Evolutionary conservation across 2,797 vertebrate species (phyloP), one percentile per base, ranked within the genome.

Genomic region (Echeneis naucrates): DNA sequence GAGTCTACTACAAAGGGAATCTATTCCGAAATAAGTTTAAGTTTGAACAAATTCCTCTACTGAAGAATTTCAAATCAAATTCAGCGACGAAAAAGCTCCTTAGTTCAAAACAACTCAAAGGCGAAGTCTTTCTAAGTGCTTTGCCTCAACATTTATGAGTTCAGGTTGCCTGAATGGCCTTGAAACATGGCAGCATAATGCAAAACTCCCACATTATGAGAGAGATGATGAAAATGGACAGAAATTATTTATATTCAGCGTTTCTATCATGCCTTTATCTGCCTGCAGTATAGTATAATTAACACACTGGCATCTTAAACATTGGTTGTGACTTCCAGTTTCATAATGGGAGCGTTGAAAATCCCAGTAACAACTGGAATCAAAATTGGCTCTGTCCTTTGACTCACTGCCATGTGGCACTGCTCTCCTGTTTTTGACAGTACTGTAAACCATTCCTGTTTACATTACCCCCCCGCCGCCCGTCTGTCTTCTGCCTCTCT

Each of bases 371-470:
- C 26, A 19, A n/a, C 30, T 32, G 17, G n/a, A 53, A 30, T 63
- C 12, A 35, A 50, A 61, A 33, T 30, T 14, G 40, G 9, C 24
- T 2, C 0, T 55, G 21, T 5, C 32, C 45, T 13, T 32, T 62
- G 59, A 73, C 54, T 60, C 33, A 12, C 27, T 45, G 59, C 78
- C 73, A 81, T 77, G 40, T 83, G 76, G 55, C 78, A 38, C 35
- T 45, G 33, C 37, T 84, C 59, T 62, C 60, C 40, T 16, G 14
- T 19, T 67, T 75, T 62, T 59, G 27, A 70, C 38, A 17, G n/a
- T n/a, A 38, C 32, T 61, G 48, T 56, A 53, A 74, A 54, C 23
- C 47, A 26, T 23, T 40, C 8, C 32, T 81, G 68, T 82, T 78
- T 66, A 63, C 42, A 26, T 50, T 9, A 37, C 65, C 32, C 37